Percentiles rank a stretch among this genome's conserved stretches.
These are phyloP conservation scores for Phrynocephalus forsythii DNA, from an alignment of 2,797 vertebrate genomes.

Conservation along the genomic window DNA sequence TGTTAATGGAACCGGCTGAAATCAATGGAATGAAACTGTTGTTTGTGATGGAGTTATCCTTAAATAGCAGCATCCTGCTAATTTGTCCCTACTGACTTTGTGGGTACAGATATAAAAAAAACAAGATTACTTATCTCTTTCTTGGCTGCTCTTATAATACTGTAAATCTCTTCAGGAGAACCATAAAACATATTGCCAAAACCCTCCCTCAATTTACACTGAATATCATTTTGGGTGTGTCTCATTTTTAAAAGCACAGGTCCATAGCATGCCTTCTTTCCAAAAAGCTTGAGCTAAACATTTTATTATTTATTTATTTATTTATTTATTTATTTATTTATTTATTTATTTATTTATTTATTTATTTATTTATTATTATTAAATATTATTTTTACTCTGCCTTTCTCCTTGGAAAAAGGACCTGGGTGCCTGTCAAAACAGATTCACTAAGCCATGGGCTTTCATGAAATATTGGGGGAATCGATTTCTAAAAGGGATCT, in stretches of 20 bases:
- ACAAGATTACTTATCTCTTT: background rate
- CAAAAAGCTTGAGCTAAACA: background rate
- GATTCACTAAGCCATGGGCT: no score
- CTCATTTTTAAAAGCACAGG: background rate
- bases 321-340: no score
- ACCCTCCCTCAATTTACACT: background rate
- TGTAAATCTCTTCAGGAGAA: background rate
- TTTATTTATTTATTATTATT: no score
- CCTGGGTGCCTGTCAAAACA: background rate
- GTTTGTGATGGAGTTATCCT: background rate
- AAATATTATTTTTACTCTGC: no score
- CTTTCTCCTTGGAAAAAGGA: no score
- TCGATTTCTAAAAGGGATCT: no score
- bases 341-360: no score
- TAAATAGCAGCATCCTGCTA: background rate
- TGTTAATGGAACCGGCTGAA: background rate
- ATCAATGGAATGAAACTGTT: background rate
- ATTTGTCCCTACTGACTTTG: background rate
- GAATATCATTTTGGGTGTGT: no score
- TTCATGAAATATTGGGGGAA: background rate
- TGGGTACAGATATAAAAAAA: background rate
- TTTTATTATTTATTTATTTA: no score
- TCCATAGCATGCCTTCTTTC: background rate
- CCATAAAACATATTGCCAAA: background rate
- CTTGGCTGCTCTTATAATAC: no score